Conservation (phyloP, 2,113 vertebrate species). For the Zapornia atra region DNA sequence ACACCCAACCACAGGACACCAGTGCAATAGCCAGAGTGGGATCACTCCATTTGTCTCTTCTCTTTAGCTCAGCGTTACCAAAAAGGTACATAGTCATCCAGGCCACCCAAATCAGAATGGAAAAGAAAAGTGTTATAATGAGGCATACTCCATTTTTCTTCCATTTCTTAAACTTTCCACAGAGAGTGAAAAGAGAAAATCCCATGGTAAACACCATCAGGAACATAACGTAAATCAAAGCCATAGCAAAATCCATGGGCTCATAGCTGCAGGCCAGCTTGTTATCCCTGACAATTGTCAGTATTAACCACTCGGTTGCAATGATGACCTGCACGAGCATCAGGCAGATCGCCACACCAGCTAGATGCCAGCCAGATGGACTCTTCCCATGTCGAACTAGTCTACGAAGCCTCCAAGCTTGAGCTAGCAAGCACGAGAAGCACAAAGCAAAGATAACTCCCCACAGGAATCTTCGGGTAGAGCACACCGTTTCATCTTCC, state of each 20-base stretch:
- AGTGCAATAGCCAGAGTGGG: constrained; percentile 90
- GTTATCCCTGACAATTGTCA: constrained; percentile 88
- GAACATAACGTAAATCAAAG: constrained; percentile 89
- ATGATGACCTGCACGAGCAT: constrained; percentile 93
- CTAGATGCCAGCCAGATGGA: constrained; percentile 87
- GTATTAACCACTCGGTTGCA: constrained; percentile 90
- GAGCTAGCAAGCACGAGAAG: constrained; percentile 92
- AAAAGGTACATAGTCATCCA: constrained; percentile 97
- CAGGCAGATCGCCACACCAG: constrained; percentile 83
- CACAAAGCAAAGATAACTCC: constrained; percentile 91
- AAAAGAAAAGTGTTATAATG: constrained; percentile 85
- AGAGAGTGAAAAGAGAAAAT: constrained; percentile 86
- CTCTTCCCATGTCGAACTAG: constrained; percentile 87
- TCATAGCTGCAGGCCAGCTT: constrained; percentile 88
- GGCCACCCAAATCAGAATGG: constrained; percentile 90
- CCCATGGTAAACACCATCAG: constrained; percentile 82
- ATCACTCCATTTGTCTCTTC: constrained; percentile 87
- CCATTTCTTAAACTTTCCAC: constrained; percentile 92
- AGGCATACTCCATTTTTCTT: constrained; percentile 89
- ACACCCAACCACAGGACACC: constrained; percentile 93
- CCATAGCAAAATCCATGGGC: constrained; percentile 90
- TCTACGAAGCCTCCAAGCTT: constrained; percentile 86
- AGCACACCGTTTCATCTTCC: constrained; percentile 87
- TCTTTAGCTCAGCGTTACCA: constrained; percentile 82
- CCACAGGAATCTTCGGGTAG: constrained; percentile 89